Conservation (phyloP, 2,888 invertebrate genomes). For the Ephialtes manifestator region DNA sequence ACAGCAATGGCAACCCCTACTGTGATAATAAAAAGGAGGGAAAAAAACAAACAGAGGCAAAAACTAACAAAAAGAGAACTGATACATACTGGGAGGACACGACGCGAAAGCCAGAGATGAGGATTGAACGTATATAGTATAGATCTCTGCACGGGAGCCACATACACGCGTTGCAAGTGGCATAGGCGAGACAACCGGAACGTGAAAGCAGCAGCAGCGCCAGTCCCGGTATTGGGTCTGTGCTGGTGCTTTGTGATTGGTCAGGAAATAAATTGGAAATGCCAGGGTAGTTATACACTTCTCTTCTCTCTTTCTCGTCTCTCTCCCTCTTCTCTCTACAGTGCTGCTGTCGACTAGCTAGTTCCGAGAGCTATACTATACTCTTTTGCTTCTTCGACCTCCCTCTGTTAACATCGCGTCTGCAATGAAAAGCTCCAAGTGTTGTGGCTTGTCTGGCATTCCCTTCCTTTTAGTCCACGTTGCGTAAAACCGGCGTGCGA, state of each 20-base stretch:
- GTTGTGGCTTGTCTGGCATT: conserved; percentile 10
- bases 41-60: conserved; percentile 14
- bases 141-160: conserved; percentile 5
- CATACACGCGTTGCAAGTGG: conserved; percentile 37
- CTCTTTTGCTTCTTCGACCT: conserved; percentile 2
- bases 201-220: conserved; percentile 46
- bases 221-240: neutral
- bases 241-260: conserved; percentile 62
- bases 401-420: conserved; percentile 31
- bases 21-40: conserved; percentile 51
- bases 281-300: conserved; percentile 62
- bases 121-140: conserved; percentile 34
- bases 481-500: neutral
- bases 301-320: conserved; percentile 19
- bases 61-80: conserved; percentile 42
- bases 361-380: neutral
- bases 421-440: conserved; percentile 33
- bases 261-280: conserved; percentile 69
- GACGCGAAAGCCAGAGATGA: conserved; percentile 52
- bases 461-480: conserved; percentile 7
- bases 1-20: conserved; percentile 1
- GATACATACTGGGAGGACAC: conserved; percentile 22
- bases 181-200: conserved; percentile 53
- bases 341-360: conserved; percentile 34
- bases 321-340: conserved; percentile 14